Evolutionary conservation across 1,140 invertebrate genomes (phyloP).

Genomic region (Dendroctonus valens): DNA sequence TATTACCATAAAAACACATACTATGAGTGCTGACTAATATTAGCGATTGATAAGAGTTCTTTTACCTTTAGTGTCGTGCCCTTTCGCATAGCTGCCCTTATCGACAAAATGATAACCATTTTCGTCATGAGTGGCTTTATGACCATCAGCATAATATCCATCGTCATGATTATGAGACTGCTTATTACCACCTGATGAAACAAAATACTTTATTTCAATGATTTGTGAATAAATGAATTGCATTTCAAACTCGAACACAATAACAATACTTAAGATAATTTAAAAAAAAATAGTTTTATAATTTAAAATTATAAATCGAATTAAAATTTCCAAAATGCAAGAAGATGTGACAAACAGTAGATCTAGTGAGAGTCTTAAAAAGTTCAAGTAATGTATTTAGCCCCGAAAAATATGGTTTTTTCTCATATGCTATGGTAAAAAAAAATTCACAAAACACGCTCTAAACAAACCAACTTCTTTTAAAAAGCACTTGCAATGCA

Average conservation of each 20-base stretch:
- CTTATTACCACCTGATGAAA: conserved; percentile 54
- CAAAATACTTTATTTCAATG: neutral
- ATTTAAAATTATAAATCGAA: too few relatives aligned
- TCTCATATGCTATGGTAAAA: too few relatives aligned
- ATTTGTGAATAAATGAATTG: too few relatives aligned
- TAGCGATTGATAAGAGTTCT: neutral
- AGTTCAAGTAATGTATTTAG: neutral
- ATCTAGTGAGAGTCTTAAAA: too few relatives aligned
- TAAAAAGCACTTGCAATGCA: neutral
- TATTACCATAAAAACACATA: too few relatives aligned
- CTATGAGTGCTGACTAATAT: neutral
- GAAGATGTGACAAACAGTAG: too few relatives aligned
- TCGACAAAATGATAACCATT: conserved; percentile 60
- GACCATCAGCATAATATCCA: conserved; percentile 61
- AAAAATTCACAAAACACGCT: too few relatives aligned
- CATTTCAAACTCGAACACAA: too few relatives aligned
- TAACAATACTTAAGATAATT: too few relatives aligned
- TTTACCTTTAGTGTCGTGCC: conserved; percentile 55
- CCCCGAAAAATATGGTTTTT: too few relatives aligned
- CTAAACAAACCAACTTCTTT: neutral
- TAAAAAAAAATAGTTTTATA: too few relatives aligned
- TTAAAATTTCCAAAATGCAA: too few relatives aligned
- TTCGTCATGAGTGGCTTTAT: conserved; percentile 59
- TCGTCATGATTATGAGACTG: conserved; percentile 63
- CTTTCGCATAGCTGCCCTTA: conserved; percentile 59